These are phyloP conservation scores for Anagrus nilaparvatae DNA, from an alignment of 1,140 invertebrate genomes.

Conservation along the genomic window DNA sequence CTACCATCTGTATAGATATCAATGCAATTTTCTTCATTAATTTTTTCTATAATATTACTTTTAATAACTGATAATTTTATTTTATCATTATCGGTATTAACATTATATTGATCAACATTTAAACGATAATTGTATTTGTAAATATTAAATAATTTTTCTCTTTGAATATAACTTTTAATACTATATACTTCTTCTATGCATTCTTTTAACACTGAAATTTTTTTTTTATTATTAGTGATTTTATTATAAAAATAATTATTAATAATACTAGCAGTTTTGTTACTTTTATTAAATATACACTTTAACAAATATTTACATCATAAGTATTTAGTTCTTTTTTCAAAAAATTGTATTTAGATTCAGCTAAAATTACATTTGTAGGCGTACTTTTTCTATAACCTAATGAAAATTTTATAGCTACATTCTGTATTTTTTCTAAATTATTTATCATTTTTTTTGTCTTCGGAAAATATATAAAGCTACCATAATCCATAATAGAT, in stretches of 20 bases:
- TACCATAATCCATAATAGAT: conserved; percentile 12
- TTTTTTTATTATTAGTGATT: background rate
- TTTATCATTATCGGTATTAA: too few relatives aligned
- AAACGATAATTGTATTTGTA: too few relatives aligned
- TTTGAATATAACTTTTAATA: too few relatives aligned
- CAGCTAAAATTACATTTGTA: conserved; percentile 12
- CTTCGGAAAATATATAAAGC: conserved; percentile 3
- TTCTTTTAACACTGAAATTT: too few relatives aligned
- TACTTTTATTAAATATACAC: background rate
- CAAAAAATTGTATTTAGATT: conserved; percentile 4
- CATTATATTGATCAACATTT: too few relatives aligned
- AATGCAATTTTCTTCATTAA: too few relatives aligned
- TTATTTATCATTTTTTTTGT: background rate
- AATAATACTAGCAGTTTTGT: background rate
- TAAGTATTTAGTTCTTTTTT: background rate
- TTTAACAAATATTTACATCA: background rate
- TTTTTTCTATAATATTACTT: too few relatives aligned
- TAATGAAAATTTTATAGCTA: conserved; percentile 9
- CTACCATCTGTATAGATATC: too few relatives aligned
- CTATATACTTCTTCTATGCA: too few relatives aligned
- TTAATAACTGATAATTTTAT: too few relatives aligned
- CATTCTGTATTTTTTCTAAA: conserved; percentile 10
- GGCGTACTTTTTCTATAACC: conserved; percentile 14
- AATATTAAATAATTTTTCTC: too few relatives aligned
- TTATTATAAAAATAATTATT: background rate